Evolutionary conservation across 1,140 invertebrate genomes (phyloP).

Genomic region (Ptiloglossa arizonensis): DNA sequence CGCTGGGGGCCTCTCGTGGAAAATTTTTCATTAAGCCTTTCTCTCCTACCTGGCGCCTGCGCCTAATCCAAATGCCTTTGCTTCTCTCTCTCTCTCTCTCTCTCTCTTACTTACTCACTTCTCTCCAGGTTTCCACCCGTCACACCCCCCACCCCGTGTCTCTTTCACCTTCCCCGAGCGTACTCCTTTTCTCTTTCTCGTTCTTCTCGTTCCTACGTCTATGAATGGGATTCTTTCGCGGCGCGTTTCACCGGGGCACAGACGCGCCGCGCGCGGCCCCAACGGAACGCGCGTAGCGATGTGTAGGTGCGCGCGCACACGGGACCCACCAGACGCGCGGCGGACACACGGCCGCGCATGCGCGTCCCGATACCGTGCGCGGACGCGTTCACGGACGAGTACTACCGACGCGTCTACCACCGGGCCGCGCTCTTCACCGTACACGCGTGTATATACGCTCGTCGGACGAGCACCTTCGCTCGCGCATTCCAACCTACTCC

Average conservation of each 20-base stretch:
- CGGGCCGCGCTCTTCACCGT: too few species aligned
- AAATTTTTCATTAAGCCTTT: slow-evolving; percentile 77
- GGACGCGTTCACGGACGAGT: slow-evolving; percentile 45
- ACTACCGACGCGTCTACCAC: too few species aligned
- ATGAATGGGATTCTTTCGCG: slow-evolving; percentile 79
- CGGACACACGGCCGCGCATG: too few species aligned
- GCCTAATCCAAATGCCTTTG: slow-evolving; percentile 53
- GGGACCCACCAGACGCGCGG: not conserved
- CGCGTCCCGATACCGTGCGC: too few species aligned
- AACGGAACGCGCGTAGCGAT: not conserved
- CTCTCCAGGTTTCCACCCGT: slow-evolving; percentile 7
- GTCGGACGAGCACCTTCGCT: slow-evolving; percentile 60
- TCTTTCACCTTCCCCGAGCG: slow-evolving; percentile 37
- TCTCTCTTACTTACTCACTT: too few species aligned
- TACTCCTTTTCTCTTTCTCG: slow-evolving; percentile 46
- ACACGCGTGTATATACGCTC: slow-evolving; percentile 24
- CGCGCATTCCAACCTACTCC: slow-evolving; percentile 76
- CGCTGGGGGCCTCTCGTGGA: slow-evolving; percentile 54
- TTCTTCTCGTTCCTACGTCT: slow-evolving; percentile 66
- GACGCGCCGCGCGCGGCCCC: slow-evolving; percentile 25
- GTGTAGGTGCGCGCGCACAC: not conserved
- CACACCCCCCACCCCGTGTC: slow-evolving; percentile 1
- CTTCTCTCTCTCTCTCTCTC: slow-evolving; percentile 31
- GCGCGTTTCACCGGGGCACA: slow-evolving; percentile 63
- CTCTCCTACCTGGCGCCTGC: slow-evolving; percentile 70